Evolutionary conservation across 1,140 invertebrate species (phyloP).

Genomic region (Antheraea pernyi): DNA sequence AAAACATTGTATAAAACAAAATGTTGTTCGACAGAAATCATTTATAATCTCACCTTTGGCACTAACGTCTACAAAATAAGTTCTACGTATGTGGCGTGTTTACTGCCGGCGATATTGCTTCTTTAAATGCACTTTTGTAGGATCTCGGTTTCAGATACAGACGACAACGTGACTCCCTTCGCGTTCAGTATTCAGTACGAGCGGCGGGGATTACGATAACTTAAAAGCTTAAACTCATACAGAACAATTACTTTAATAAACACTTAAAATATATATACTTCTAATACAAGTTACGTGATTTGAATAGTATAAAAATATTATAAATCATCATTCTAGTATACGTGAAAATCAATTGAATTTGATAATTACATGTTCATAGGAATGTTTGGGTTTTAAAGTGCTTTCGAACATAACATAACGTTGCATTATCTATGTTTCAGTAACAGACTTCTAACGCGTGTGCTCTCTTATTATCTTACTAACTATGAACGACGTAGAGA

Average conservation of each 20-base stretch:
- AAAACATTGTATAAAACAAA: constrained; percentile 5
- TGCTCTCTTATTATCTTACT: background rate
- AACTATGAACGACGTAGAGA: constrained; percentile 2
- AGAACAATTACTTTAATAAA: background rate
- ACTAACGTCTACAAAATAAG: constrained; percentile 27
- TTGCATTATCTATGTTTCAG: background rate
- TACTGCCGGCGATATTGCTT: constrained; percentile 50
- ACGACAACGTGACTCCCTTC: constrained; percentile 30
- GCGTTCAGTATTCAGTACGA: background rate
- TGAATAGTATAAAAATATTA: background rate
- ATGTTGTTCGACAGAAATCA: background rate
- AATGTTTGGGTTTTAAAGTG: background rate
- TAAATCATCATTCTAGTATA: background rate
- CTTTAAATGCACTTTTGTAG: constrained; percentile 64
- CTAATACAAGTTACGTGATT: background rate
- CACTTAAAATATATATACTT: background rate
- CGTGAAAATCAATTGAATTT: background rate
- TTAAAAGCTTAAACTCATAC: background rate
- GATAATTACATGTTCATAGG: background rate
- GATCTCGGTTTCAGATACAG: constrained; percentile 42
- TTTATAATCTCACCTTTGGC: constrained; percentile 30
- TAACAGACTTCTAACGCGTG: background rate
- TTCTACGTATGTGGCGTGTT: constrained; percentile 33
- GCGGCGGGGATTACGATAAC: background rate
- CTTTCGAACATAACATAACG: background rate